phyloP scores from a whole-genome alignment of 92 coral and sea anemone species.

The Zoanthus sansibaricus region DNA sequence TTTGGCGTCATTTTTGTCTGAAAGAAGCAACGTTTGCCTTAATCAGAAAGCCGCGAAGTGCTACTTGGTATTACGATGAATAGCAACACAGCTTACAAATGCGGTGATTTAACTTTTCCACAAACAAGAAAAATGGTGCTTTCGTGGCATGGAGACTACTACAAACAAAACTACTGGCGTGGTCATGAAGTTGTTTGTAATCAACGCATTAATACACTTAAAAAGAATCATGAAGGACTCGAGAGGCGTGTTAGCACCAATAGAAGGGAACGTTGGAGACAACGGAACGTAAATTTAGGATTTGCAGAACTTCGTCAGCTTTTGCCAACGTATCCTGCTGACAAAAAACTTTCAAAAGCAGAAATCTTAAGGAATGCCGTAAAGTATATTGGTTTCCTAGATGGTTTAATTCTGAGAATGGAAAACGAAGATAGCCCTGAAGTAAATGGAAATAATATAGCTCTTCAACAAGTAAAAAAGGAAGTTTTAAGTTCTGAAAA shows the following conservation, averaged over 20 bases:
- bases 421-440: background rate
- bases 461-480: background rate
- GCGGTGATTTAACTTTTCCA: background rate
- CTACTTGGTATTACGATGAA: too few species aligned
- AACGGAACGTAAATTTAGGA: conserved; percentile 58
- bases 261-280: conserved; percentile 59
- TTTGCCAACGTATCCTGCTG: conserved; percentile 58
- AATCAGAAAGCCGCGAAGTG: background rate
- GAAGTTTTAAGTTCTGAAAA: background rate
- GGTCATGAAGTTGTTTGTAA: background rate
- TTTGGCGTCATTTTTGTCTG: background rate
- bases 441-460: background rate
- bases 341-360: conserved; percentile 66
- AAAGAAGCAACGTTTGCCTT: background rate
- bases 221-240: background rate
- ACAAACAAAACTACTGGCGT: background rate
- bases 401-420: conserved; percentile 25
- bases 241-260: conserved; percentile 36
- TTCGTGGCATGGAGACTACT: conserved; percentile 29
- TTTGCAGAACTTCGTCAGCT: conserved; percentile 56
- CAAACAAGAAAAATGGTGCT: conserved; percentile 10
- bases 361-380: conserved; percentile 63
- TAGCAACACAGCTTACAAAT: too few species aligned
- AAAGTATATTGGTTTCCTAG: conserved; percentile 53
- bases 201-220: background rate